Percentiles rank a stretch among this genome's conserved stretches.
Evolutionary conservation across 1,140 invertebrate genomes (phyloP).

Genomic region (Bombus fervidus): DNA sequence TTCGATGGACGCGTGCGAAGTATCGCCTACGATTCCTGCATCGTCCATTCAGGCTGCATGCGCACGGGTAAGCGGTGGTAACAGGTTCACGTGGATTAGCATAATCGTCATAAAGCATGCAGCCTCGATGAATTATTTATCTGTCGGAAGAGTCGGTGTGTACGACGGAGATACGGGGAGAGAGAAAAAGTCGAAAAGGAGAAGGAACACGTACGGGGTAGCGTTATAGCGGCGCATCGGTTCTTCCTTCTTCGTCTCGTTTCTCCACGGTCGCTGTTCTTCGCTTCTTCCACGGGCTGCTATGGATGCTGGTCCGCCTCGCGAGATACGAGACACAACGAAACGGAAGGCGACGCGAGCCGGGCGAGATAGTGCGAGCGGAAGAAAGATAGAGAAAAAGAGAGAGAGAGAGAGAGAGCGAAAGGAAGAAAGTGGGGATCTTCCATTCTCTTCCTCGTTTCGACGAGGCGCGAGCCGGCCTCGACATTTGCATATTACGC

Average conservation of each 20-base stretch:
- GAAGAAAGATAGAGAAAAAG: too few species aligned
- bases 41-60: slow-evolving; percentile 59
- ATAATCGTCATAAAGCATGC: slow-evolving; percentile 73
- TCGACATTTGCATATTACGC: slow-evolving; percentile 69
- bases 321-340: slow-evolving; percentile 41
- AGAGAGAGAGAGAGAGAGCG: slow-evolving; percentile 27
- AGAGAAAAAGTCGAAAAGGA: slow-evolving; percentile 53
- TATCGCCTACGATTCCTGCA: slow-evolving; percentile 61
- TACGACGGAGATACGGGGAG: slow-evolving; percentile 18
- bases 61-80: slow-evolving; percentile 55
- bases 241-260: not conserved
- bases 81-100: slow-evolving; percentile 70
- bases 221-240: slow-evolving; percentile 1
- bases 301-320: slow-evolving; percentile 22
- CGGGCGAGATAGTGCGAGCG: not conserved
- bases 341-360: slow-evolving; percentile 19
- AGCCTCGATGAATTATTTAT: slow-evolving; percentile 72
- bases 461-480: slow-evolving; percentile 55
- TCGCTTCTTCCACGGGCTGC: not conserved
- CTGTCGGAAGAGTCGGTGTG: slow-evolving; percentile 59
- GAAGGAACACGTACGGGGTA: slow-evolving; percentile 5
- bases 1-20: slow-evolving; percentile 49
- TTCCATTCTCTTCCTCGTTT: slow-evolving; percentile 58
- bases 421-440: slow-evolving; percentile 48
- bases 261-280: not conserved